Conservation (phyloP, 2,113 vertebrate species). For the Porphyrio hochstetteri region DNA sequence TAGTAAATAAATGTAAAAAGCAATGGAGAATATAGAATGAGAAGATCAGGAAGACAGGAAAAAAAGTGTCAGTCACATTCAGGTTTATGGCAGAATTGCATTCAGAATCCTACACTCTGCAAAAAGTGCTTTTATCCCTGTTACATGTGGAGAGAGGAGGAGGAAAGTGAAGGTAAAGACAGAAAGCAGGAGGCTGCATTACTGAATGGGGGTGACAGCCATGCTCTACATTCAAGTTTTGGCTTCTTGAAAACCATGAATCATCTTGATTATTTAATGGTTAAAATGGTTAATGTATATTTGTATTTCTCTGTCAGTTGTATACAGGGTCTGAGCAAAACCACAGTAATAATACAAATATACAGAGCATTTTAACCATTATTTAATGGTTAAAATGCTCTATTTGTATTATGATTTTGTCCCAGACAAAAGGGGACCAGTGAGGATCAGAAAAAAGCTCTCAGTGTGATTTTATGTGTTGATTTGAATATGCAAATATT, state of each 20-base stretch:
- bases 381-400: too few species aligned
- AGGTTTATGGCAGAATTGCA: not conserved
- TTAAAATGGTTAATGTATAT: too few species aligned
- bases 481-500: not conserved
- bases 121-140: not conserved
- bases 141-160: not conserved
- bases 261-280: not conserved
- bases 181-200: not conserved
- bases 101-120: not conserved
- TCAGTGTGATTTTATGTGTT: not conserved
- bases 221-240: not conserved
- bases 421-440: not conserved
- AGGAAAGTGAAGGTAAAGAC: not conserved
- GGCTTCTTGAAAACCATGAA: not conserved
- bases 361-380: too few species aligned
- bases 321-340: too few species aligned
- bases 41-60: not conserved
- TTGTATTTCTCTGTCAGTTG: too few species aligned
- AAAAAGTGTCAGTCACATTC: not conserved
- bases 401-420: not conserved
- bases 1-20: not conserved
- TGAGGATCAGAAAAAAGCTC: not conserved
- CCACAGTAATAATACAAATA: too few species aligned
- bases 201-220: not conserved
- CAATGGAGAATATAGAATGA: not conserved